These are phyloP conservation scores for Drosophila phalerata DNA, from an alignment of 2,888 invertebrate genomes.

Conservation along the genomic window DNA sequence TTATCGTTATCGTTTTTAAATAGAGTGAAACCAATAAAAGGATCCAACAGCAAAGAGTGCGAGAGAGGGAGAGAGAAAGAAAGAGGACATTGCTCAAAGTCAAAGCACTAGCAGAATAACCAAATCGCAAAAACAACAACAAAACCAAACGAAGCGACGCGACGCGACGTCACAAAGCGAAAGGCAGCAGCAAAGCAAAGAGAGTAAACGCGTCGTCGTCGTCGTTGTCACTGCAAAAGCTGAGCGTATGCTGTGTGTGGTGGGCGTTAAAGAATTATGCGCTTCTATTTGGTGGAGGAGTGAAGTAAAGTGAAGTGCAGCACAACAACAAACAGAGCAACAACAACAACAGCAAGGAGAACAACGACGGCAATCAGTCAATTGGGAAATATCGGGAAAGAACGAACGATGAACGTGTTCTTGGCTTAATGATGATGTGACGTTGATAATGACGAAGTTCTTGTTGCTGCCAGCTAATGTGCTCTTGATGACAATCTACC, in stretches of 20 bases:
- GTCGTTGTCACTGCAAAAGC: constrained; percentile 33
- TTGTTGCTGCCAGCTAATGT: constrained; percentile 27
- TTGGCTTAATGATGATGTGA: constrained; percentile 12
- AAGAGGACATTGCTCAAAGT: constrained; percentile 58
- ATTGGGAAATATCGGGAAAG: too few species aligned
- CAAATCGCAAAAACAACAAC: constrained; percentile 38
- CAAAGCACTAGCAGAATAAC: constrained; percentile 42
- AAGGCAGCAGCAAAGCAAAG: constrained; percentile 16
- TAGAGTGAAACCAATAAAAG: constrained; percentile 49
- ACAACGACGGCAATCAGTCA: constrained; percentile 1
- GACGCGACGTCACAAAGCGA: constrained; percentile 27
- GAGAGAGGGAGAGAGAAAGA: constrained; percentile 1
- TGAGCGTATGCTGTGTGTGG: constrained; percentile 57
- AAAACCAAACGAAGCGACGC: constrained; percentile 5
- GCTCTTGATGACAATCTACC: constrained; percentile 55
- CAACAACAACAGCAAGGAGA: constrained; percentile 4
- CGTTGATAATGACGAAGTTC: not conserved
- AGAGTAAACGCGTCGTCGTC: constrained; percentile 36
- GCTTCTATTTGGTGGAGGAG: constrained; percentile 18
- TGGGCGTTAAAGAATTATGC: constrained; percentile 11
- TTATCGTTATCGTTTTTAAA: constrained; percentile 38
- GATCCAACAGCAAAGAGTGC: constrained; percentile 16
- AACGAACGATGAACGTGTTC: not conserved
- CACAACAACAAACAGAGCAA: constrained; percentile 11
- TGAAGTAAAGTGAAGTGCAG: constrained; percentile 29